phyloP scores from a whole-genome alignment of 2,113 vertebrate genomes.

The Panthera tigris region DNA sequence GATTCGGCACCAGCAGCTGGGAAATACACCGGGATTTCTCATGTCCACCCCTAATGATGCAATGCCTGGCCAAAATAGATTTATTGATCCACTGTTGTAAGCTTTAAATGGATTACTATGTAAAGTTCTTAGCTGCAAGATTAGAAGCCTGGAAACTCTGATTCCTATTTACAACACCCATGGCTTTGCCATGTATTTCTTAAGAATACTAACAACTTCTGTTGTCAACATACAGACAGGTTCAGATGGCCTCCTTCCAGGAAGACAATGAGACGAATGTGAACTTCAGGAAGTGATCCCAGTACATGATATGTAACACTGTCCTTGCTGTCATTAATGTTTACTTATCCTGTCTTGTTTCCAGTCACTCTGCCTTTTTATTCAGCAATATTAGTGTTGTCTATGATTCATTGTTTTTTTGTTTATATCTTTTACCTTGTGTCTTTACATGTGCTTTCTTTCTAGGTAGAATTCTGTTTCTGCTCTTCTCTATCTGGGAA shows the following conservation, averaged over 20 bases:
- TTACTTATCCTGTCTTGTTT: not conserved
- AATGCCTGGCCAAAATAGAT: not conserved
- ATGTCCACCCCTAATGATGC: not conserved
- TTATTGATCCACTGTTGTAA: not conserved
- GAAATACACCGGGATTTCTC: not conserved
- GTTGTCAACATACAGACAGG: accelerated
- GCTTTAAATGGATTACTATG: not conserved
- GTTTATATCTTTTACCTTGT: no score
- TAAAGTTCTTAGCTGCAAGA: not conserved
- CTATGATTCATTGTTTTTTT: not conserved
- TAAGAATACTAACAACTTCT: not conserved
- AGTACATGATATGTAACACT: accelerated
- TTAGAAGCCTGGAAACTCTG: not conserved
- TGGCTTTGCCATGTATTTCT: no score
- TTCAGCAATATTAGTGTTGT: not conserved
- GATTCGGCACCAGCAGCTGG: not conserved
- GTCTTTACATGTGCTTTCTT: not conserved
- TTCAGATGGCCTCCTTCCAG: not conserved
- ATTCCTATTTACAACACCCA: no score
- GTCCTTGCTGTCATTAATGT: not conserved
- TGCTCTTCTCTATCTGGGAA: not conserved
- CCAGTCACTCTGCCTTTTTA: not conserved
- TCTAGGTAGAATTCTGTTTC: no score
- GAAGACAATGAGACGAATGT: not conserved
- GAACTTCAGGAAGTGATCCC: not conserved